Evolutionary conservation across 2,797 vertebrate species (phyloP), one percentile per base, ranked within the genome.

Genomic region (Karalla daura): DNA sequence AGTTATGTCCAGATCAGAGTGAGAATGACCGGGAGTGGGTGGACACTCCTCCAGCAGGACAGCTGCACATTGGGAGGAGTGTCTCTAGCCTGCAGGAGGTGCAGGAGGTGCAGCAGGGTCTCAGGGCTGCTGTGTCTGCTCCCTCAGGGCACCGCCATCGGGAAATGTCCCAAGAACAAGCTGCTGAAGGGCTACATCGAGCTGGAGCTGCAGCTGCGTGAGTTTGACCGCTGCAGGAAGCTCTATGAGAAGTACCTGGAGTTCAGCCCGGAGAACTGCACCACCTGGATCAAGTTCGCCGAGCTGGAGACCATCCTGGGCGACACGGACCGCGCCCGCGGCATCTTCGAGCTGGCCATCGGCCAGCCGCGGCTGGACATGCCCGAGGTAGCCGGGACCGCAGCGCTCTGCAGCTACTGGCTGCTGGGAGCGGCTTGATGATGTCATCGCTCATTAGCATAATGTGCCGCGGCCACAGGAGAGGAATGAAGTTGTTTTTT

Each of bases 201-300:
- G 78, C 75, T 99, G 86, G 98, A 99, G 83, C 85, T 99, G 25
- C 98, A 99, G 71, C 84, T 99, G 58, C 89, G 97, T 1, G 98
- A 99, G 85, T 99, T 99, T 20, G 97, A 99, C 86, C 95, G 97
- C 35, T 99, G 98, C 86, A 93, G 98, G 72, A 99, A 98, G 74
- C 95, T 99, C 33, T 99, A 99, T 33, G 96, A 98, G 76, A 99
- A 99, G 7, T 99, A 97, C 86, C 85, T 99, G 90, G 96, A 99
- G 90, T 99, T 97, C 89, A 91, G 89, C 2, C 96, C 98, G 0
- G 97, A 99, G 61, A 99, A 99, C 93, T 99, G 97, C 90, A 97
- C 96, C 0, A 98, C 98, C 0, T 99, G 97, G 98, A 99, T 99
- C 90, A 99, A 99, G 88, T 99, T 99, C 83, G 94, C 96, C 0